A percentile compares a stretch with the other conserved stretches of the same genome.
These are phyloP conservation scores for Pangasius sanitwongsei DNA, from an alignment of 2,797 vertebrate species.

Conservation along the genomic window DNA sequence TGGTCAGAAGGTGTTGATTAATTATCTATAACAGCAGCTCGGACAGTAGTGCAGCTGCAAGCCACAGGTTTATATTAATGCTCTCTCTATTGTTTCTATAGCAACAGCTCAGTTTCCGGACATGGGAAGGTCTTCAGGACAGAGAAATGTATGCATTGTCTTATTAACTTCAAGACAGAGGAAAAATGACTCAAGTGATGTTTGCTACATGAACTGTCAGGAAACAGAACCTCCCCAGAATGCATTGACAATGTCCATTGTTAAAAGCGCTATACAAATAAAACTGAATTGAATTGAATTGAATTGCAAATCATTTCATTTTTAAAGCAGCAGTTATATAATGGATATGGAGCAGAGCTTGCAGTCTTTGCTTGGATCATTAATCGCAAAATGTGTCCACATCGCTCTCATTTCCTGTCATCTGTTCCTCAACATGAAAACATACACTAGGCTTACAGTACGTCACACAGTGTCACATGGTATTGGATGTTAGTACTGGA, in stretches of 20 bases:
- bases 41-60: neutral
- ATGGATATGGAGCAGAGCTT: neutral
- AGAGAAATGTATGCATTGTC: neutral
- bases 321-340: neutral
- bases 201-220: neutral
- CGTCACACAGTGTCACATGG: neutral
- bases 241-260: no score
- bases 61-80: neutral
- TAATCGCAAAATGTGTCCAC: neutral
- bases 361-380: neutral
- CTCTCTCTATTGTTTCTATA: neutral
- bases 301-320: neutral
- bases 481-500: neutral
- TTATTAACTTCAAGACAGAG: neutral
- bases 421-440: neutral
- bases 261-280: no score
- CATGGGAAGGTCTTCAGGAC: neutral
- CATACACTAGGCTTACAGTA: neutral
- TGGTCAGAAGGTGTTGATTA: neutral
- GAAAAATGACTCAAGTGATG: neutral
- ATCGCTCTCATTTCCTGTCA: neutral
- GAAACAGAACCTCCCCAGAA: neutral
- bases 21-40: neutral
- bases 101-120: neutral
- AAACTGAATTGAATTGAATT: no score